Percentiles rank a stretch among this genome's conserved stretches.
Conservation (phyloP, 2,888 invertebrate species). For the Imbricaverruca yamaguchii region DNA sequence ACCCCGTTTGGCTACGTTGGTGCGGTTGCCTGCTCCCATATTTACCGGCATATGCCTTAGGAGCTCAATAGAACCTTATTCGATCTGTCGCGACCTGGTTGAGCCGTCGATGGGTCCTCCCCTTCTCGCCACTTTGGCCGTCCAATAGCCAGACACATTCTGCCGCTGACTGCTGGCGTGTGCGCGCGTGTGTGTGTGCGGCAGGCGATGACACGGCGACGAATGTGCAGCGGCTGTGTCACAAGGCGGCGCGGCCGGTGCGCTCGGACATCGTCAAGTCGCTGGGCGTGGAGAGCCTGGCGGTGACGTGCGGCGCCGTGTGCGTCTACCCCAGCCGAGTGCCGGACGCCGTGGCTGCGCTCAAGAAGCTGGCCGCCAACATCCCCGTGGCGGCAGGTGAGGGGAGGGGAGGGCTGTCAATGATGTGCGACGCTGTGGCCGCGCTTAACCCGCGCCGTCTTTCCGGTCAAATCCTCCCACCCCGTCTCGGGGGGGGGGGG, state of each 20-base stretch:
- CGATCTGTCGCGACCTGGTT: too few relatives aligned
- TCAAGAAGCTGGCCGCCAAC: constrained; percentile 51
- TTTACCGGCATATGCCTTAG: too few relatives aligned
- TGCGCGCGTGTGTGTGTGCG: constrained; percentile 13
- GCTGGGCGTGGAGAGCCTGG: constrained; percentile 37
- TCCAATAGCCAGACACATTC: not conserved
- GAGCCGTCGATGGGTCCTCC: too few relatives aligned
- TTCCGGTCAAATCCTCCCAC: too few relatives aligned
- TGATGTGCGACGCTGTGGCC: too few relatives aligned
- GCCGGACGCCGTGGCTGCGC: constrained; percentile 55
- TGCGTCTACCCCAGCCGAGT: constrained; percentile 91
- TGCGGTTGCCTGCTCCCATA: too few relatives aligned
- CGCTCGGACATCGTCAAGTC: constrained; percentile 40
- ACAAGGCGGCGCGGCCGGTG: constrained; percentile 56
- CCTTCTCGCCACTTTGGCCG: too few relatives aligned
- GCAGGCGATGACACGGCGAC: constrained; percentile 44
- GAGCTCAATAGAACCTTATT: too few relatives aligned
- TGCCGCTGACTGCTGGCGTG: not conserved
- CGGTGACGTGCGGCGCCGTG: constrained; percentile 69
- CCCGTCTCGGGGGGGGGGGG: too few relatives aligned
- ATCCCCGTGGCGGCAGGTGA: constrained; percentile 75
- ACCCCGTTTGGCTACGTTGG: too few relatives aligned
- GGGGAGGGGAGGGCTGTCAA: not conserved
- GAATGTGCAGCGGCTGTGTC: constrained; percentile 71
- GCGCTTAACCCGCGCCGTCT: too few relatives aligned